phyloP scores from a whole-genome alignment of 2,888 invertebrate species.

The Rotaria sp. region DNA sequence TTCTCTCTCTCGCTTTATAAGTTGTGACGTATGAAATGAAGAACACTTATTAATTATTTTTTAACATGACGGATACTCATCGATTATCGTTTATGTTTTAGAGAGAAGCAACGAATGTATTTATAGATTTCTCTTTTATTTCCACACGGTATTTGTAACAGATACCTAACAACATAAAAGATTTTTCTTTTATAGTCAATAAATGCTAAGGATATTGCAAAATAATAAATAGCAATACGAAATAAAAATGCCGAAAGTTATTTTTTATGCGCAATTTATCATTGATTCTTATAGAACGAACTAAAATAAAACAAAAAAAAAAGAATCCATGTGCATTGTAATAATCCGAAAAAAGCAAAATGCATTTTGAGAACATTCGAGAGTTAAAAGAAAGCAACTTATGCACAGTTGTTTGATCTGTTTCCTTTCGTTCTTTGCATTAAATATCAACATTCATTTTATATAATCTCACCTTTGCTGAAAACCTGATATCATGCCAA shows the following conservation, averaged over 20 bases:
- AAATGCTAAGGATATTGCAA: not conserved
- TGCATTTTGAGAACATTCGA: no score
- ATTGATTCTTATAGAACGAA: not conserved
- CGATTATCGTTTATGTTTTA: not conserved
- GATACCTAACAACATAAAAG: not conserved
- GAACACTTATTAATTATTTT: not conserved
- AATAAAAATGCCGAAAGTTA: not conserved
- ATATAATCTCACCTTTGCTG: no score
- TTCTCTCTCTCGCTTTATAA: not conserved
- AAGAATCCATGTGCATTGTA: no score
- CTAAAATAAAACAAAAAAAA: not conserved
- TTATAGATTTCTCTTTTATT: not conserved
- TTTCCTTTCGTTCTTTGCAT: no score
- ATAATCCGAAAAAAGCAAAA: no score
- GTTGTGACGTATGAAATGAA: not conserved
- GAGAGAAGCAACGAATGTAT: not conserved
- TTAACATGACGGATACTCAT: no score
- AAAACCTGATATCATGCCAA: no score
- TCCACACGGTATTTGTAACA: not conserved
- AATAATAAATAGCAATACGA: not conserved
- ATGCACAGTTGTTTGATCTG: no score
- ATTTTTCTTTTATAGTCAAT: not conserved
- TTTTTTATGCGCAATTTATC: not conserved
- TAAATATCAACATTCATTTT: no score
- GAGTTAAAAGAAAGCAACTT: no score